Conservation (phyloP, 2,797 vertebrate species). For the Leptoclinus maculatus region DNA sequence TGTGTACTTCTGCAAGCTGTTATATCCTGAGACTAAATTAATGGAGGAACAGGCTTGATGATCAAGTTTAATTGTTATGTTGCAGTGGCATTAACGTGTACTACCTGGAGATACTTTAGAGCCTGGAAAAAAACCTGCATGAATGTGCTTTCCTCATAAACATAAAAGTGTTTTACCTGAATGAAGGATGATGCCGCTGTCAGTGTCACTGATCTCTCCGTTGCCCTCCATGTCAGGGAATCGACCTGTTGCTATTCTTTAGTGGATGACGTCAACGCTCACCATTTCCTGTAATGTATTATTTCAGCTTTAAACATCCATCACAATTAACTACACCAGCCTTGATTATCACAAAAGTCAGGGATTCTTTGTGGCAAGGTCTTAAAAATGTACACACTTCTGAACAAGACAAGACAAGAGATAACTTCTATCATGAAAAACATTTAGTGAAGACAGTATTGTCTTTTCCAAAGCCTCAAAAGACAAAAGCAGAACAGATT, state of each 20-base stretch:
- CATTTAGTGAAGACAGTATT: neutral
- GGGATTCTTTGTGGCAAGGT: neutral
- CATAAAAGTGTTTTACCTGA: slow-evolving; percentile 81
- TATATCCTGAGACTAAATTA: neutral
- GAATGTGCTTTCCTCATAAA: neutral
- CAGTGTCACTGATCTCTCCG: slow-evolving; percentile 90
- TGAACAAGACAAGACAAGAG: neutral
- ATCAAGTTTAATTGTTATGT: neutral
- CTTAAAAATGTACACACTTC: neutral
- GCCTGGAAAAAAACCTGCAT: neutral
- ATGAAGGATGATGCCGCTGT: slow-evolving; percentile 92
- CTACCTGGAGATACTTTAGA: neutral
- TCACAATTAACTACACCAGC: neutral
- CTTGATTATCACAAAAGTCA: neutral
- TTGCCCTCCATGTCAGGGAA: slow-evolving; percentile 85
- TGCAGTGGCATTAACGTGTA: neutral
- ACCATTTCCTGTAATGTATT: slow-evolving; percentile 73
- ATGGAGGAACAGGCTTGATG: neutral
- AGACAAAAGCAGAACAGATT: slow-evolving; percentile 4
- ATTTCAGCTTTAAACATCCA: slow-evolving; percentile 17
- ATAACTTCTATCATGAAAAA: neutral
- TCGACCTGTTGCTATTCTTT: slow-evolving; percentile 54
- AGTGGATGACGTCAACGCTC: slow-evolving; percentile 37
- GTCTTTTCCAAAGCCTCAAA: neutral
- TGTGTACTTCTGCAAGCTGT: neutral